phyloP scores from a whole-genome alignment of 2,113 vertebrate species.

The western clawed frog (Xenopus tropicalis) region UCB_Xtro_10.0 CM004447.2:9492501-9493000 shows the following conservation, averaged over 20 bases:
- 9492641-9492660: conserved; percentile 42
- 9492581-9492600: conserved; percentile 42
- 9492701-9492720: conserved; percentile 16
- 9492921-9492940: too few species aligned
- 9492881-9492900: too few species aligned
- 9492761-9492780: neutral
- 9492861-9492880: too few species aligned
- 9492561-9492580: conserved; percentile 22
- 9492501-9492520: conserved; percentile 89
- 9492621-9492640: conserved; percentile 22
- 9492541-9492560: conserved; percentile 25
- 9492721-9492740: conserved; percentile 6
- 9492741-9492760: conserved; percentile 6
- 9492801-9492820: too few species aligned
- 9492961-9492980: too few species aligned
- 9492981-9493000: too few species aligned
- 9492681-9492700: conserved; percentile 41
- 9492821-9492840: too few species aligned
- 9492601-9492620: conserved; percentile 48
- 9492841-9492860: too few species aligned
- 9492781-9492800: too few species aligned
- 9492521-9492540: conserved; percentile 49
- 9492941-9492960: too few species aligned
- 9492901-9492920: too few species aligned
- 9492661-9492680: conserved; percentile 46